Base-by-base conservation (phyloP, 2,113 vertebrate species). In the Variabilichromis moorii region DNA sequence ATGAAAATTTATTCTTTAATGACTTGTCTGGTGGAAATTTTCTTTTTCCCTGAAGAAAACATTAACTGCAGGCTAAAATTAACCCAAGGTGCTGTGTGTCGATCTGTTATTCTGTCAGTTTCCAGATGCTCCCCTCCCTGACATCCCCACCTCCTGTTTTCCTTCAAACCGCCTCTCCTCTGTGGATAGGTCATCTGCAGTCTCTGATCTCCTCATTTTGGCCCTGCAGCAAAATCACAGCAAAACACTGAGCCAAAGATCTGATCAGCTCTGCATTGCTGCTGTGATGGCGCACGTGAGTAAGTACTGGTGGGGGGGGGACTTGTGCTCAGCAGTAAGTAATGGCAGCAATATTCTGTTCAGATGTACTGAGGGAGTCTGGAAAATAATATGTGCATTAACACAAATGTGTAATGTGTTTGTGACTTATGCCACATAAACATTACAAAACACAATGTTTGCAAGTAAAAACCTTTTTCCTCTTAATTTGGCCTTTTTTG, bases 211-310 rank as follows among this genome's bases (percentile, higher is more conserved):
- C 71, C 79, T 24, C 80, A 55, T 82, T 14, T 73, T 61, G 16
- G 50, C 88, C 90, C 89, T 53, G 82, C 86, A 84, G 88, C 91
- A 83, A 82, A 85, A 86, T 73, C 86, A 83, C 73, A 76, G 63
- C 86, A 50, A 21, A 84, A 73, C 68, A 35, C 55, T 2, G 19
- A 63, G 73, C 80, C 71, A 68, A 19, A 54, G 21, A 66, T 57
- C 66, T 51, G 81, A 90, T 90, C 45, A 35, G 53, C 53, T 2
- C 40, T 26, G 61, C 68, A 17, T 42, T 3, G 31, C 26, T 71
- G 42, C 42, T 78, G 82, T 28, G 78, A 84, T 73, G 83, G 78
- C 21, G 17, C 57, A 78, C 6, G 42, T 31, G 71, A 78, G 13
- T 37, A 37, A 55, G 71, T 54, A 5, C 63, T 13, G 47, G 53